Evolutionary conservation across 2,113 vertebrate species (phyloP).

Genomic region (Grammomys dolichurus): DNA sequence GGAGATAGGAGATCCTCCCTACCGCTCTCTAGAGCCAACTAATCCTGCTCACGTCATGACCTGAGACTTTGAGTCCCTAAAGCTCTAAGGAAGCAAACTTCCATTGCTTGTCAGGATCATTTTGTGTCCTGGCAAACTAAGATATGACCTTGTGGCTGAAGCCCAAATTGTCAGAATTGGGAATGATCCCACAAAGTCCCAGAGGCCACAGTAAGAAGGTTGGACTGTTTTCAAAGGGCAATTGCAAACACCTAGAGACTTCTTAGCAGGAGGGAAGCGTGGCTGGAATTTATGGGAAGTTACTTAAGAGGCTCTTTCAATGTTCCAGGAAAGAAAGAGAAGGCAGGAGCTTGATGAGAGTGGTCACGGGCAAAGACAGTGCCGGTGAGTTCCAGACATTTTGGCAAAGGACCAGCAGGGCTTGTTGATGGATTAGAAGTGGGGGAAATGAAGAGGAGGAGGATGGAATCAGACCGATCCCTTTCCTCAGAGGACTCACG

Average conservation of each 20-base stretch:
- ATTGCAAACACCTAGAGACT: neutral
- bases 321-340: neutral
- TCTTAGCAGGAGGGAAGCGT: neutral
- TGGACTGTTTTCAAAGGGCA: constrained; percentile 22
- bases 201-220: neutral
- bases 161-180: neutral
- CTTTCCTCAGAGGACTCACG: neutral
- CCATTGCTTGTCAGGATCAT: neutral
- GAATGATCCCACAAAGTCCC: neutral
- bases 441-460: neutral
- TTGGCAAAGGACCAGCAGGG: neutral
- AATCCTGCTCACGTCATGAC: neutral
- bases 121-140: neutral
- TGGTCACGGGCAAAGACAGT: neutral
- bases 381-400: neutral
- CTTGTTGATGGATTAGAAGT: neutral
- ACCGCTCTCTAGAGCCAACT: neutral
- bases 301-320: neutral
- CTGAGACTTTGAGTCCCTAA: neutral
- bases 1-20: neutral
- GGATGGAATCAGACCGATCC: neutral
- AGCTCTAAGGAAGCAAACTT: neutral
- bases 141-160: neutral
- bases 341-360: neutral
- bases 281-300: neutral